Evolutionary conservation across 2,797 vertebrate genomes (phyloP).

Genomic region (Phalanger gymnotis): DNA sequence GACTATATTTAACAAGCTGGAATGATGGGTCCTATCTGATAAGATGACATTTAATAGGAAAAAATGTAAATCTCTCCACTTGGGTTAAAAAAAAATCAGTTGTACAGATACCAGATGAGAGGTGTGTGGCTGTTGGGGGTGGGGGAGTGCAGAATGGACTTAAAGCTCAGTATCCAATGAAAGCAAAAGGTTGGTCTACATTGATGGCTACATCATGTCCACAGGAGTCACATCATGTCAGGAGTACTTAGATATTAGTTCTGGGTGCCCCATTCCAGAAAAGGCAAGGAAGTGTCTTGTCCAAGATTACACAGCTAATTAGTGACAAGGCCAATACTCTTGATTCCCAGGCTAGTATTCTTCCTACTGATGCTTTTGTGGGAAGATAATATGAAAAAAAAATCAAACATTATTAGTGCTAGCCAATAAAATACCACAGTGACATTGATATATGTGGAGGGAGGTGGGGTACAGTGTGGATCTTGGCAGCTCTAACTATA

Average conservation of each 20-base stretch:
- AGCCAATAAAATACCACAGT: neutral
- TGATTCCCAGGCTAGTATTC: neutral
- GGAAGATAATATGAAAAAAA: neutral
- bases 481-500: neutral
- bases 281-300: neutral
- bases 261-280: neutral
- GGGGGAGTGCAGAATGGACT: neutral
- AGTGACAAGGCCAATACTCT: neutral
- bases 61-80: neutral
- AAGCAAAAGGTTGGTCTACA: neutral
- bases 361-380: neutral
- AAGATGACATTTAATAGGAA: neutral
- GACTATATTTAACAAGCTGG: neutral
- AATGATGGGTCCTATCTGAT: neutral
- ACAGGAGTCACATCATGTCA: neutral
- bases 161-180: neutral
- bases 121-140: neutral
- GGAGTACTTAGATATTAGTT: neutral
- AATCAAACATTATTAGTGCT: neutral
- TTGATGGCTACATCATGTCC: neutral
- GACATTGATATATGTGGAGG: neutral
- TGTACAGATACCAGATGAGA: neutral
- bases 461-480: no score
- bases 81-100: neutral
- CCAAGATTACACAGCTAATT: neutral